A percentile compares a stretch with the other conserved stretches of the same genome.
phyloP scores from a whole-genome alignment of 1,140 invertebrate species.

The Argopecten irradians region DNA sequence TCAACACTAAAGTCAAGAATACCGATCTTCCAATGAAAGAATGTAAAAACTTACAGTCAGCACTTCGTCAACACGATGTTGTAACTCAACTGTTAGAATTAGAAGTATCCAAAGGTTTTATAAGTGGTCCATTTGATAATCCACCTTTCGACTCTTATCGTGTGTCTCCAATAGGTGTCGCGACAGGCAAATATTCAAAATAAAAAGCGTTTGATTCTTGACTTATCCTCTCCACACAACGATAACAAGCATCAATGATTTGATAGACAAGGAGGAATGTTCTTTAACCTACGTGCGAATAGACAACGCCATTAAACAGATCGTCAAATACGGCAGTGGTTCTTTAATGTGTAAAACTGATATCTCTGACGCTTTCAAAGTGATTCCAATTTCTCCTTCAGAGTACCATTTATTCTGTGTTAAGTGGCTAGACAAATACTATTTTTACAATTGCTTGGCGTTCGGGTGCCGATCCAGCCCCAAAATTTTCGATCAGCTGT shows the following conservation, averaged over 20 bases:
- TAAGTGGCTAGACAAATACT: constrained; percentile 36
- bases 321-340: constrained; percentile 18
- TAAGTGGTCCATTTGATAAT: constrained; percentile 33
- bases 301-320: constrained; percentile 43
- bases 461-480: constrained; percentile 27
- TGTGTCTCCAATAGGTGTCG: constrained; percentile 45
- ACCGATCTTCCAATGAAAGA: background rate
- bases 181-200: constrained; percentile 41
- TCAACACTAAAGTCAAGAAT: background rate
- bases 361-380: constrained; percentile 41
- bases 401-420: background rate
- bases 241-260: constrained; percentile 37
- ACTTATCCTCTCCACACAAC: constrained; percentile 46
- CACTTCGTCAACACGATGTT: background rate
- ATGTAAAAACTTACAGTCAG: constrained; percentile 43
- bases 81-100: background rate
- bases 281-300: constrained; percentile 39
- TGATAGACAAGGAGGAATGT: constrained; percentile 42
- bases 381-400: background rate
- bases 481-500: constrained; percentile 32
- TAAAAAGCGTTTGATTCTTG: constrained; percentile 44
- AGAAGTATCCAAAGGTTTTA: constrained; percentile 40
- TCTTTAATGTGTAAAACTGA: constrained; percentile 33
- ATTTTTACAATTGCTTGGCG: constrained; percentile 32
- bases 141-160: constrained; percentile 27